Percentiles rank a stretch among this genome's conserved stretches.
phyloP scores from a whole-genome alignment of 1,140 invertebrate genomes.

The Lanistes nyassanus region DNA sequence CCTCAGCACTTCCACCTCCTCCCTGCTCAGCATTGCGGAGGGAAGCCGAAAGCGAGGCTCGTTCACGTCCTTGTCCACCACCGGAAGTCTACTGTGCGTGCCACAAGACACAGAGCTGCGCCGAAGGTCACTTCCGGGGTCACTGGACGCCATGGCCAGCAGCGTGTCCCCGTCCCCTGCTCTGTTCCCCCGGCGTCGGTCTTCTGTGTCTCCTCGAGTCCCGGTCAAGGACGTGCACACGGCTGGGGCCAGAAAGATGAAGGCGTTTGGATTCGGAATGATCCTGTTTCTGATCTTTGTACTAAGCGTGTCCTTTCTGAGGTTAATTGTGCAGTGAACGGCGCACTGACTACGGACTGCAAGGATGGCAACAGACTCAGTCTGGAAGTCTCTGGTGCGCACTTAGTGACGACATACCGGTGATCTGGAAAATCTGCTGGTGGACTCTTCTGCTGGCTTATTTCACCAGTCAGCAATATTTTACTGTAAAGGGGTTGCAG shows the following conservation, averaged over 20 bases:
- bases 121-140: conserved; percentile 9
- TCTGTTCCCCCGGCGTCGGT: background rate
- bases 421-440: too few species aligned
- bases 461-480: too few species aligned
- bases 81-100: conserved; percentile 15
- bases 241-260: conserved; percentile 11
- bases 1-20: conserved; percentile 16
- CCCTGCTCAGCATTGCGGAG: conserved; percentile 7
- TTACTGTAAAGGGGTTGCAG: too few species aligned
- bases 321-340: background rate
- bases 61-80: background rate
- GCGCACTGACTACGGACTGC: too few species aligned
- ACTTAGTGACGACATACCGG: too few species aligned
- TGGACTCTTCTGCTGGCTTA: too few species aligned
- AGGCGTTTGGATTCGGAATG: conserved; percentile 7
- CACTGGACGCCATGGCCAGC: background rate
- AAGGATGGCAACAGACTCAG: too few species aligned
- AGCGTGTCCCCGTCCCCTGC: background rate
- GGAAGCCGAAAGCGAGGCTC: conserved; percentile 12
- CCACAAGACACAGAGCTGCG: background rate
- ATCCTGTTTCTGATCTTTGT: background rate
- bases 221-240: background rate
- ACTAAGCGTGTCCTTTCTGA: conserved; percentile 3
- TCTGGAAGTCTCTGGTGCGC: too few species aligned
- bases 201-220: background rate